Conservation (phyloP, 1,140 invertebrate genomes). For the Drosophila fuyamai region DNA sequence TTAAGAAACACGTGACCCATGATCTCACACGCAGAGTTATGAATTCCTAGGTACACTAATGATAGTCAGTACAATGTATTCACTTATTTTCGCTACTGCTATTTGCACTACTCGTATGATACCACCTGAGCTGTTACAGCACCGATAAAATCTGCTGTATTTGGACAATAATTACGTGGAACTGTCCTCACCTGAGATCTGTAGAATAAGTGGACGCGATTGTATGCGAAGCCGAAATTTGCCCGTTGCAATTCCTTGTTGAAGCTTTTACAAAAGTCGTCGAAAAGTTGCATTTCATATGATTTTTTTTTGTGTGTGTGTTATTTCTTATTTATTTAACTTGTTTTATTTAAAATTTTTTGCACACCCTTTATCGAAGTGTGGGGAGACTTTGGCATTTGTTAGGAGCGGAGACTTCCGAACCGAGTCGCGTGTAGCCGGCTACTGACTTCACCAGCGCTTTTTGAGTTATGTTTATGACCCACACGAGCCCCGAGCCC, state of each 20-base stretch:
- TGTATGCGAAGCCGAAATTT: constrained; percentile 74
- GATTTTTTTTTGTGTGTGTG: constrained; percentile 25
- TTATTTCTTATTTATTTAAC: background rate
- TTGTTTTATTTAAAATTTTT: constrained; percentile 14
- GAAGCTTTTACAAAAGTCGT: constrained; percentile 63
- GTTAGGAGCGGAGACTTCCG: constrained; percentile 32
- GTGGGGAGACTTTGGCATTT: constrained; percentile 6
- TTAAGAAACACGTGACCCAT: constrained; percentile 23
- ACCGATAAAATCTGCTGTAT: constrained; percentile 16
- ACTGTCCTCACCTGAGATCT: constrained; percentile 71
- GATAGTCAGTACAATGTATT: constrained; percentile 9
- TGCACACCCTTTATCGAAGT: constrained; percentile 10
- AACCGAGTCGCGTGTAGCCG: constrained; percentile 46
- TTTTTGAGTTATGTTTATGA: constrained; percentile 50
- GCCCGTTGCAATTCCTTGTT: constrained; percentile 67
- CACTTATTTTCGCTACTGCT: constrained; percentile 19
- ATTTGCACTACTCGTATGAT: constrained; percentile 16
- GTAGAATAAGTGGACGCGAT: constrained; percentile 75
- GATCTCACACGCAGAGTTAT: constrained; percentile 26
- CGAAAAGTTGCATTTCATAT: constrained; percentile 67
- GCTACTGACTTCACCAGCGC: constrained; percentile 40
- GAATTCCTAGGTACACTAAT: constrained; percentile 9
- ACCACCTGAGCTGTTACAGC: constrained; percentile 21
- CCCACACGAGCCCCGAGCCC: constrained; percentile 19
- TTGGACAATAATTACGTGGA: constrained; percentile 7